phyloP scores from a whole-genome alignment of 2,797 vertebrate species.

The Tapirus indicus region DNA sequence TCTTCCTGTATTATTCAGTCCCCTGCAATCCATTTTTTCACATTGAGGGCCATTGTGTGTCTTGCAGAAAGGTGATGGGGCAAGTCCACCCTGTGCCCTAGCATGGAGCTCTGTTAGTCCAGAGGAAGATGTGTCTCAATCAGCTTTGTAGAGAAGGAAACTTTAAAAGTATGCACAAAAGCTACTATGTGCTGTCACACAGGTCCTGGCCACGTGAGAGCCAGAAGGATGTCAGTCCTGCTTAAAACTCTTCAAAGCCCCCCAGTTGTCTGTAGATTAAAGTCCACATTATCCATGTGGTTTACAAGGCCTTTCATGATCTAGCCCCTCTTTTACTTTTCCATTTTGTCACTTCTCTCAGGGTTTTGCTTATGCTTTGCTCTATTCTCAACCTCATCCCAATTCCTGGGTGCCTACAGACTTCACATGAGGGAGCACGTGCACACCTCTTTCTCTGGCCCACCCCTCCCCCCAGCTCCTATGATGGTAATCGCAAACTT shows the following conservation, averaged over 20 bases:
- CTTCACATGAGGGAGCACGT: fast-evolving
- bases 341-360: too few relatives aligned
- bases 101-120: not conserved
- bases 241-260: not conserved
- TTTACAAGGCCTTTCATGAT: not conserved
- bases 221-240: not conserved
- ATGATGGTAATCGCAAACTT: not conserved
- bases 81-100: not conserved
- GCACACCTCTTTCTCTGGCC: too few relatives aligned
- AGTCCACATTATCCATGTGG: not conserved
- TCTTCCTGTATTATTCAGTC: not conserved
- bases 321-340: not conserved
- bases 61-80: not conserved
- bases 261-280: not conserved
- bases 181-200: too few relatives aligned
- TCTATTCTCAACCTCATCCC: not conserved
- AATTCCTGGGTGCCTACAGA: not conserved
- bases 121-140: not conserved
- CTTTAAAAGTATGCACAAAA: not conserved
- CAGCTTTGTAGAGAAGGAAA: not conserved
- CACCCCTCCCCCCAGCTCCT: not conserved
- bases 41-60: not conserved
- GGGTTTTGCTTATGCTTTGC: not conserved
- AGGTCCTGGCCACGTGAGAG: not conserved
- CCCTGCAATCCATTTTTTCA: not conserved